Evolutionary conservation across 2,113 vertebrate genomes (phyloP).

Genomic region (Eulemur rufifrons): DNA sequence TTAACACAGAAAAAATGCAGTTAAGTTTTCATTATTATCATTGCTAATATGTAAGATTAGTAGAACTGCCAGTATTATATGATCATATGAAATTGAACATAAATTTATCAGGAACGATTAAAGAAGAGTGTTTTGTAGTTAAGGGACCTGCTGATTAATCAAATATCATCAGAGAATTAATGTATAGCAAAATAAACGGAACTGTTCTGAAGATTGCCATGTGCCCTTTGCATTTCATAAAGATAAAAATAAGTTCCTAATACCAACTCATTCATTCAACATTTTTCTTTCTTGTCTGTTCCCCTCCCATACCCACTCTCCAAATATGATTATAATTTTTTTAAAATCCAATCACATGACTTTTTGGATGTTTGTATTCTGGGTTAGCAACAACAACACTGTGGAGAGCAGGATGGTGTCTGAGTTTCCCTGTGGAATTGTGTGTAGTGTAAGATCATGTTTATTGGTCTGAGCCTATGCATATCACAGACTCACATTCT

Average conservation of each 20-base stretch:
- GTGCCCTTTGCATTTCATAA: neutral
- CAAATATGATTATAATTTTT: neutral
- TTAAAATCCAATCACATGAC: neutral
- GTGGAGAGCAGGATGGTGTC: neutral
- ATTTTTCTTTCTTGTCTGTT: neutral
- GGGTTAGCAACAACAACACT: neutral
- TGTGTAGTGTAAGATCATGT: neutral
- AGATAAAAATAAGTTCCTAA: neutral
- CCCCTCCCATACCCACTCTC: neutral
- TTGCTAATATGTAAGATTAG: neutral
- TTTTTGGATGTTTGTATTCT: neutral
- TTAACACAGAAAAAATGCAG: neutral
- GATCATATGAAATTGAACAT: neutral
- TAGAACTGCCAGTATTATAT: neutral
- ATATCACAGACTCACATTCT: neutral
- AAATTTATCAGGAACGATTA: neutral
- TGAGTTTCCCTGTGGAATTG: neutral
- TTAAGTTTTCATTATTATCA: neutral
- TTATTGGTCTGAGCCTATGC: neutral
- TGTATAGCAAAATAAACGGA: neutral
- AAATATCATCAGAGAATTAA: neutral
- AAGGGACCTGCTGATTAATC: neutral
- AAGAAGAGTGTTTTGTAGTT: neutral
- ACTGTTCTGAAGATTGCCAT: neutral
- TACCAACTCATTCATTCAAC: neutral